Conservation (phyloP, 2,888 invertebrate genomes). For the Eilema depressum region DNA sequence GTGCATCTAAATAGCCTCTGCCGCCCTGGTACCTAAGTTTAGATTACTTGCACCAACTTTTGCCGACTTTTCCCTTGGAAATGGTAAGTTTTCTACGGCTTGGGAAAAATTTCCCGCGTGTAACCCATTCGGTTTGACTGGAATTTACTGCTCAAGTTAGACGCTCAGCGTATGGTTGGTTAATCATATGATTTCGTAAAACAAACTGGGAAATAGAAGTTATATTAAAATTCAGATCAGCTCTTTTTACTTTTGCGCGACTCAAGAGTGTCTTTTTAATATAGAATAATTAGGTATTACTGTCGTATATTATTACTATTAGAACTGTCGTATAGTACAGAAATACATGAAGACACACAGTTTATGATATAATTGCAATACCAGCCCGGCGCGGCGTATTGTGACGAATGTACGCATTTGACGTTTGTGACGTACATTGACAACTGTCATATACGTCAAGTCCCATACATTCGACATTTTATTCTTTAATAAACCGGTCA, state of each 20-base stretch:
- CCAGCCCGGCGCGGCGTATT: no score
- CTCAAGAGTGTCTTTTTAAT: not conserved
- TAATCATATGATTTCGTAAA: constrained; percentile 49
- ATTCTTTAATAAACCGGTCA: no score
- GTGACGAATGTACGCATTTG: no score
- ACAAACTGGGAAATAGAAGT: constrained; percentile 33
- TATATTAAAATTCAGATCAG: constrained; percentile 11
- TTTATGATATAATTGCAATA: no score
- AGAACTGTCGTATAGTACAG: no score
- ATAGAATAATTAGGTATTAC: no score
- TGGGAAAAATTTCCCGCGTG: constrained; percentile 68
- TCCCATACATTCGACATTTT: no score
- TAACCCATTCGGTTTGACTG: constrained; percentile 77
- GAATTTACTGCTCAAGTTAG: constrained; percentile 81
- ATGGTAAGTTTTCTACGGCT: constrained; percentile 67
- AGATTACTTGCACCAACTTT: constrained; percentile 86
- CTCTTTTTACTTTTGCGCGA: not conserved
- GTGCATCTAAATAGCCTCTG: constrained; percentile 86
- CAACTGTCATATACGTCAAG: no score
- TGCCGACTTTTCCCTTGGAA: constrained; percentile 71
- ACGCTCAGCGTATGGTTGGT: constrained; percentile 62
- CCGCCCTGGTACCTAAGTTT: constrained; percentile 84
- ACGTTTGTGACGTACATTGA: no score
- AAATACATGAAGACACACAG: no score
- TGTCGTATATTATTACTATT: no score